Percentiles rank a stretch among this genome's conserved stretches.
These are phyloP conservation scores for Isurus oxyrinchus DNA, from an alignment of 2,113 vertebrate species.

Conservation along the genomic window DNA sequence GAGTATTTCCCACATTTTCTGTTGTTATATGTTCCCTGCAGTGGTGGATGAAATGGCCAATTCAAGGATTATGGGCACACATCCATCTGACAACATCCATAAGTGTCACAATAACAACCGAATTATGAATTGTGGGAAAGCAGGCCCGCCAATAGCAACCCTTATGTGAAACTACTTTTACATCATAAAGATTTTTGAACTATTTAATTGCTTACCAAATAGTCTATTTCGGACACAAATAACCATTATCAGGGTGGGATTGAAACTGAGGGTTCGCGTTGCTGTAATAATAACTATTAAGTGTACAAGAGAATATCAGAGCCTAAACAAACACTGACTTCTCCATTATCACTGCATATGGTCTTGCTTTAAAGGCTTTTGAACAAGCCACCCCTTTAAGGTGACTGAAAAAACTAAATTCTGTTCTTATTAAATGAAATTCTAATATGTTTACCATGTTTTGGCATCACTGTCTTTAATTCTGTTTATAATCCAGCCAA, in stretches of 20 bases:
- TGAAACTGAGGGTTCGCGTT: neutral
- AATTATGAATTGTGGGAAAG: neutral
- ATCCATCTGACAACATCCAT: neutral
- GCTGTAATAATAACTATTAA: neutral
- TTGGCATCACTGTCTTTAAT: neutral
- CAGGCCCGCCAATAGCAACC: neutral
- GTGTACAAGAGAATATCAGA: neutral
- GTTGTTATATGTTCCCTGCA: neutral
- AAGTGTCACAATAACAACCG: neutral
- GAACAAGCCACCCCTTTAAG: neutral
- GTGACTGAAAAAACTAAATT: conserved; percentile 1
- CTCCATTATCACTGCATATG: neutral
- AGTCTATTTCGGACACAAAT: neutral
- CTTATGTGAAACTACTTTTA: neutral
- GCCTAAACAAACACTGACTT: neutral
- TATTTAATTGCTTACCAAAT: neutral
- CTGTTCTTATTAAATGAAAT: neutral
- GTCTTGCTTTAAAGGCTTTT: neutral
- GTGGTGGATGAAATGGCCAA: neutral
- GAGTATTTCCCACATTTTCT: neutral
- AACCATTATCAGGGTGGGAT: neutral
- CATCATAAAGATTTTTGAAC: neutral
- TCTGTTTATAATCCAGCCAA: neutral
- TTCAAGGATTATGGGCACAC: neutral
- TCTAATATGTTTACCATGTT: conserved; percentile 15